phyloP scores from a whole-genome alignment of 2,113 vertebrate genomes.

The Microcebus jonahi region DNA sequence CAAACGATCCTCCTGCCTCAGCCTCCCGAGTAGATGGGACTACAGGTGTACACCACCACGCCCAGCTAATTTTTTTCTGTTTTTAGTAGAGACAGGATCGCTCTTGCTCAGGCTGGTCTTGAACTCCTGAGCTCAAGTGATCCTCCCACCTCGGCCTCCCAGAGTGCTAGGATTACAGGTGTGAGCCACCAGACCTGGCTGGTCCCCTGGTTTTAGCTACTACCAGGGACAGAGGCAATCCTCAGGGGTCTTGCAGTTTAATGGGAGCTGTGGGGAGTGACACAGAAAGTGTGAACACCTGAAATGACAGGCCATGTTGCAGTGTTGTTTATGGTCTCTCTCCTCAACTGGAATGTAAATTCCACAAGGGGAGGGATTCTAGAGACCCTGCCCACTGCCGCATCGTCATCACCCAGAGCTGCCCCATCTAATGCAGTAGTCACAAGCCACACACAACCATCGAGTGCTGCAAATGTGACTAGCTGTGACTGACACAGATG shows the following conservation, averaged over 20 bases:
- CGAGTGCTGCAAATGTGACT: not conserved
- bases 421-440: rapidly evolving
- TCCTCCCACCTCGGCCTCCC: too few relatives aligned
- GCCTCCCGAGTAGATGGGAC: too few relatives aligned
- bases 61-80: too few relatives aligned
- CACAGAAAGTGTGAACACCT: not conserved
- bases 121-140: too few relatives aligned
- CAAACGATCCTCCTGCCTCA: too few relatives aligned
- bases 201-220: not conserved
- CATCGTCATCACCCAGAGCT: not conserved
- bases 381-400: too few relatives aligned
- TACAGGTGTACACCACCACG: too few relatives aligned
- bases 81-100: too few relatives aligned
- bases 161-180: too few relatives aligned
- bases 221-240: not conserved
- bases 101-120: too few relatives aligned
- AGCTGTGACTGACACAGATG: rapidly evolving
- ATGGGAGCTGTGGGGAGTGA: not conserved
- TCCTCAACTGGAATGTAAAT: not conserved
- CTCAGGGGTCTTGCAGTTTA: rapidly evolving
- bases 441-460: too few relatives aligned
- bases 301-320: rapidly evolving
- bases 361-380: rapidly evolving
- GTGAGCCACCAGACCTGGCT: too few relatives aligned
- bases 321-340: not conserved